Base-by-base conservation (phyloP, 2,888 invertebrate species). In the Ischnura elegans region DNA sequence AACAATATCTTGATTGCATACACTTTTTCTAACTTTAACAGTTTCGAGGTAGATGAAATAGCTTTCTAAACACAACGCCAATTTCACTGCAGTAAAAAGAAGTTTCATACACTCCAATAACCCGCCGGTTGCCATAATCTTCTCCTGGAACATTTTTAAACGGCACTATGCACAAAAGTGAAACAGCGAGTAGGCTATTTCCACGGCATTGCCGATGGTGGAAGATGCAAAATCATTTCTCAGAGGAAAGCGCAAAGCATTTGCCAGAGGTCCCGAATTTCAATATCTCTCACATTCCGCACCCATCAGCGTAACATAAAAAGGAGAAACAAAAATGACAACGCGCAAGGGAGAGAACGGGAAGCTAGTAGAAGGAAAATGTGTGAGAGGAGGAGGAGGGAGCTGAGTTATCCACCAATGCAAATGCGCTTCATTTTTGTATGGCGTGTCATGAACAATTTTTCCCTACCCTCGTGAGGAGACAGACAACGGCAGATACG, bases 371-470 rank as follows among this genome's bases (percentile, higher is more conserved):
- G 76, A 36, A 36, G 76, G 76, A 1, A 76, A 76, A n/a, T 36
- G 29, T 61, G 8, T 25, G 61, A 25, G 19, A 16, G 47, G 16
- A 16, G 47, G 47, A 16, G 47, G 47, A 47, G 61, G 61, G 16
- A 10, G 51, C 0, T 76, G 76, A 76, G 76, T 76, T 76, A 76
- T 76, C 36, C 76, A 36, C 16, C 76, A 76, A 36, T 36, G 76
- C 76, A 76, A 76, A 76, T 36, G 76, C 76, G 36, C n/a, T 76
- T 76, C 13, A 76, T 76, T 76, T 76, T 76, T 76, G 10, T n/a
- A 76, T 36, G 76, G 36, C 76, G 36, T 36, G 76, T 10, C 13
- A 16, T 25, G 76, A 29, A 36, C 76, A 76, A 36, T 76, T 76
- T 76, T 13, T n/a, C 2, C 61, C 29, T 10, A 29, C 66, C 29